Evolutionary conservation across 2,113 vertebrate species (phyloP).

Genomic region (Pelecanus crispus): DNA sequence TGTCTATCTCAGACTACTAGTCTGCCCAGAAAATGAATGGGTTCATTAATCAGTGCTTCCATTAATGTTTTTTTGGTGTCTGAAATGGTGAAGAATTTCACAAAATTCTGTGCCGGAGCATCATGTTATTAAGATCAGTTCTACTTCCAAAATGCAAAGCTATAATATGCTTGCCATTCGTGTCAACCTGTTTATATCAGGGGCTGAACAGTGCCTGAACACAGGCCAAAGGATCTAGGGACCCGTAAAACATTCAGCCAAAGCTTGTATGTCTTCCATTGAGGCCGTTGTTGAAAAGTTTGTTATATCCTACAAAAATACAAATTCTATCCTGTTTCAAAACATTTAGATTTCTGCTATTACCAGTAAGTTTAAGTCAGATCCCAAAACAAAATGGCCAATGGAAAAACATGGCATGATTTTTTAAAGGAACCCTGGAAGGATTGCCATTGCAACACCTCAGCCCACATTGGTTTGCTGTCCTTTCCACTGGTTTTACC

Average conservation of each 20-base stretch:
- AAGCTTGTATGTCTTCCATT: not conserved
- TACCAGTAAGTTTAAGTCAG: not conserved
- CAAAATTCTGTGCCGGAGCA: not conserved
- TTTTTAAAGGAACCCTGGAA: not conserved
- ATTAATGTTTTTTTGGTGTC: not conserved
- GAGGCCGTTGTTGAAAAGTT: not conserved
- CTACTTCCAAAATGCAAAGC: not conserved
- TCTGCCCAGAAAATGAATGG: not conserved
- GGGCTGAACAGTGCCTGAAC: not conserved
- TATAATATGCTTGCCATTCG: not conserved
- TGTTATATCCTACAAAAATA: not conserved
- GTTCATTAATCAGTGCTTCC: not conserved
- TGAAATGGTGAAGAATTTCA: not conserved
- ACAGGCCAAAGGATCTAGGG: not conserved
- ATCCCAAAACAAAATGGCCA: not conserved
- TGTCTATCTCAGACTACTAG: not conserved
- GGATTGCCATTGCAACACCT: not conserved
- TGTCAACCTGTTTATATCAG: not conserved
- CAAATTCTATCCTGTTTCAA: not conserved
- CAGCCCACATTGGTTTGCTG: not conserved
- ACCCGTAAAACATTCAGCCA: not conserved
- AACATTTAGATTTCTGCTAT: not conserved
- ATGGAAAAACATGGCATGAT: not conserved
- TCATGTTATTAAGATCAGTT: not conserved
- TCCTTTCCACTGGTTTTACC: not conserved